Conservation (phyloP, 2,797 vertebrate species). For the Salmo trutta region DNA sequence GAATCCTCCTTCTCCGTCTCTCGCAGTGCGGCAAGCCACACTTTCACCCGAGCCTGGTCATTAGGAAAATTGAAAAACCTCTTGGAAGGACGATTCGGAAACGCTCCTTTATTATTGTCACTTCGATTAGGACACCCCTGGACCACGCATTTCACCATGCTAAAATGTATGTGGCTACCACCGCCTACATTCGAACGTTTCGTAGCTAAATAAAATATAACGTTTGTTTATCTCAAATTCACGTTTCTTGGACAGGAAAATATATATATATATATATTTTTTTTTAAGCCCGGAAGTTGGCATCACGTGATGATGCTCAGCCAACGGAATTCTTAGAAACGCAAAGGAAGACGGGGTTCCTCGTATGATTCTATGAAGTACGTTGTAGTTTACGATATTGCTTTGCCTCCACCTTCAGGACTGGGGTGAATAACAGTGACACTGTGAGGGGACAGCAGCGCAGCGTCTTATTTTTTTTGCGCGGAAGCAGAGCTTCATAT, state of each 20-base stretch:
- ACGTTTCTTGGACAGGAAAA: constrained; percentile 2
- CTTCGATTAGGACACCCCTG: constrained; percentile 69
- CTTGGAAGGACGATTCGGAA: constrained; percentile 50
- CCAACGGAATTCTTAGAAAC: neutral
- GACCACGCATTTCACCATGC: constrained; percentile 77
- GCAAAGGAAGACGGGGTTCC: constrained; percentile 1
- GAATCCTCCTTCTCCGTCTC: constrained; percentile 38
- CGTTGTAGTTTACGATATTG: neutral
- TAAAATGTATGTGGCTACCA: neutral
- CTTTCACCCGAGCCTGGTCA: constrained; percentile 70
- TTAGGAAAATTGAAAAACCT: constrained; percentile 75
- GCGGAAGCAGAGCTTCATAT: neutral
- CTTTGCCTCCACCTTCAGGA: constrained; percentile 26
- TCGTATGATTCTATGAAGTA: neutral
- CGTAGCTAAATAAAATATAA: neutral
- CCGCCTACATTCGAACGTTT: neutral
- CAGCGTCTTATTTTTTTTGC: neutral
- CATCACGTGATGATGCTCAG: neutral
- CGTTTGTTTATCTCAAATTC: constrained; percentile 25
- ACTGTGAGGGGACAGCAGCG: neutral
- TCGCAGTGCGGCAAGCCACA: constrained; percentile 66
- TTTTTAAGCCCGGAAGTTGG: constrained; percentile 12
- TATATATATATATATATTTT: too few species aligned
- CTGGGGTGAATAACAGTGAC: neutral
- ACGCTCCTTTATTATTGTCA: constrained; percentile 34